Base-by-base conservation (phyloP, 2,888 invertebrate species). In the Sycophila texana region DNA sequence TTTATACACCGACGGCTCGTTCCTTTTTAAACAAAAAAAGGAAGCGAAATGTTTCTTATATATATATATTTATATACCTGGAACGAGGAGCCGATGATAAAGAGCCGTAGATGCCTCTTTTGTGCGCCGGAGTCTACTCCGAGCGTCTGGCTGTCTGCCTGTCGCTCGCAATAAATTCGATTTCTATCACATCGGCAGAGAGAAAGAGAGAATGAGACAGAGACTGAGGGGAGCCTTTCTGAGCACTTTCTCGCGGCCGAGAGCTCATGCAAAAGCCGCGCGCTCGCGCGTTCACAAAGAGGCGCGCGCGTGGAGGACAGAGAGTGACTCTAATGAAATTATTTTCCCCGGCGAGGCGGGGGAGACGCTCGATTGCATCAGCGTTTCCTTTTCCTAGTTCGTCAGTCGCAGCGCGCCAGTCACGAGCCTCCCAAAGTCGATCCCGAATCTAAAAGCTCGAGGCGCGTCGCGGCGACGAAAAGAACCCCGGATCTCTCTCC, bases 321-420 rank as follows among this genome's bases (percentile, higher is more conserved):
- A 72, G 20, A 65, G 61, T 67, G 20, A 73, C 60, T 26, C 72
- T 81, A 81, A 81, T 81, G 81, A 81, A 81, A 81, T 81, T 81
- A 81, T 78, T 81, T 81, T 58, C 47, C 65, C 67, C 51, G 22
- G 26, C 61, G 57, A 7, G 14, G n/a, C 4, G 13, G 30, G 16
- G 20, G 57, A 67, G 72, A 71, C 51, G 68, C 75, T 78, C 81
- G 78, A 81, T 81, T 75, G 75, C 81, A 81, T 81, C 81, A 73
- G 78, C 51, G 74, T 77, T 77, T 81, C 74, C 77, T 80, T 80
- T 76, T 74, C 66, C 60, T 61, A 65, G 20, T 63, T 63, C 47
- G 63, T 47, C 26, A 16, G 39, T 26, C 72, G 16, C 30, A 18
- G 16, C 18, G 66, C 53, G 14, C 26, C 57, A 70, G 77, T 80